phyloP scores from a whole-genome alignment of 2,888 invertebrate species.

The Tenthredo mesomela region DNA sequence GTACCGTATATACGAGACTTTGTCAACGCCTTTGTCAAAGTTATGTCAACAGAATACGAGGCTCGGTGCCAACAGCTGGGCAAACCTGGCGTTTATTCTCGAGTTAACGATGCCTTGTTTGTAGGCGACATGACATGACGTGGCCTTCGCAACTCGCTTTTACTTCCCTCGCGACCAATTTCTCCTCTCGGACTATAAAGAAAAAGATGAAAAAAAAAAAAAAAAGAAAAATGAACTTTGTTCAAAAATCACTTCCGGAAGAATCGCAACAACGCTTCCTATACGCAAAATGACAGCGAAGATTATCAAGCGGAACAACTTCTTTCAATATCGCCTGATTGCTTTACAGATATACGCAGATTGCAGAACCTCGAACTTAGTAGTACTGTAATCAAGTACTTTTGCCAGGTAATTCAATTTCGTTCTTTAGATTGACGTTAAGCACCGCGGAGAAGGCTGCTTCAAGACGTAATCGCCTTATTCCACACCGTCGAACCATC shows the following conservation, averaged over 20 bases:
- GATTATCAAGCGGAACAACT: neutral
- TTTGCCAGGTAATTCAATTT: conserved; percentile 61
- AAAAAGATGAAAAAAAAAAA: too few relatives aligned
- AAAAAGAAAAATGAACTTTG: neutral
- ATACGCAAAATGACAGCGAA: neutral
- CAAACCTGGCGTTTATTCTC: conserved; percentile 72
- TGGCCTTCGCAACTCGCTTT: conserved; percentile 32
- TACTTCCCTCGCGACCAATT: conserved; percentile 7
- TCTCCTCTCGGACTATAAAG: neutral
- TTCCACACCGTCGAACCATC: conserved; percentile 72
- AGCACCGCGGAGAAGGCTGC: conserved; percentile 61
- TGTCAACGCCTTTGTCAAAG: conserved; percentile 77
- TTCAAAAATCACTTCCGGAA: neutral
- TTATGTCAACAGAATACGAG: conserved; percentile 72
- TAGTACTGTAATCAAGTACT: conserved; percentile 18
- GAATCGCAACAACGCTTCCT: neutral
- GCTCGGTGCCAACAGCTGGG: conserved; percentile 73
- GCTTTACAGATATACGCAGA: neutral
- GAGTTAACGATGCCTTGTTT: conserved; percentile 74
- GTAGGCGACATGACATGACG: conserved; percentile 65
- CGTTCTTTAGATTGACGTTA: conserved; percentile 59
- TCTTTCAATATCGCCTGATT: neutral
- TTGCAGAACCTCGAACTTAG: neutral
- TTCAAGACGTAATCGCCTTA: conserved; percentile 73
- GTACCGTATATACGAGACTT: conserved; percentile 64